Evolutionary conservation across 2,888 invertebrate species (phyloP).

Genomic region (Invenusta paracnida): DNA sequence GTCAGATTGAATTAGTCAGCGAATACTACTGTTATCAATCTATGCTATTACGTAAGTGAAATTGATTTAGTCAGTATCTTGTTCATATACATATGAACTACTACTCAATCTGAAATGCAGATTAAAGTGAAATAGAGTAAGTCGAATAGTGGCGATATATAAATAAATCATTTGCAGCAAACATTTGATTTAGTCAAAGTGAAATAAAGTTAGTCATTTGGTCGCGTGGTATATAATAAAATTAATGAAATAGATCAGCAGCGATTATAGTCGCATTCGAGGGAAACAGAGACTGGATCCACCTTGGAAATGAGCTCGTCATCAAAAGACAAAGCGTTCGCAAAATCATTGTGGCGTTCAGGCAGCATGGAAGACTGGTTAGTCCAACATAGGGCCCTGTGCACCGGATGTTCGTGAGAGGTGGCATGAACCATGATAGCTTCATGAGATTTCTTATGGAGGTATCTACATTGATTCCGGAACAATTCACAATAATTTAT

Average conservation of each 20-base stretch:
- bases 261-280: background rate
- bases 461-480: background rate
- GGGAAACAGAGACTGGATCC: background rate
- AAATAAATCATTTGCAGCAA: background rate
- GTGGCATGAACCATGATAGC: background rate
- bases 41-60: too few relatives aligned
- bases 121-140: too few relatives aligned
- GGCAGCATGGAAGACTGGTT: background rate
- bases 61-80: too few relatives aligned
- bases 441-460: background rate
- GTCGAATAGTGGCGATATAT: too few relatives aligned
- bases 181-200: background rate
- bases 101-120: too few relatives aligned
- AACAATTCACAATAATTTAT: background rate
- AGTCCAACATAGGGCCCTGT: background rate
- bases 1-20: too few relatives aligned
- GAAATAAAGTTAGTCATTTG: background rate
- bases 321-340: background rate
- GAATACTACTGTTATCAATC: too few relatives aligned
- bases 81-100: too few relatives aligned
- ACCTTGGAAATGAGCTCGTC: background rate
- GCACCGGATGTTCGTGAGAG: background rate
- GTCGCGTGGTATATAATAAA: background rate
- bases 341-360: background rate
- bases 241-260: background rate